Evolutionary conservation across 2,888 invertebrate species (phyloP).

Genomic region (Ochropleura leucogaster): DNA sequence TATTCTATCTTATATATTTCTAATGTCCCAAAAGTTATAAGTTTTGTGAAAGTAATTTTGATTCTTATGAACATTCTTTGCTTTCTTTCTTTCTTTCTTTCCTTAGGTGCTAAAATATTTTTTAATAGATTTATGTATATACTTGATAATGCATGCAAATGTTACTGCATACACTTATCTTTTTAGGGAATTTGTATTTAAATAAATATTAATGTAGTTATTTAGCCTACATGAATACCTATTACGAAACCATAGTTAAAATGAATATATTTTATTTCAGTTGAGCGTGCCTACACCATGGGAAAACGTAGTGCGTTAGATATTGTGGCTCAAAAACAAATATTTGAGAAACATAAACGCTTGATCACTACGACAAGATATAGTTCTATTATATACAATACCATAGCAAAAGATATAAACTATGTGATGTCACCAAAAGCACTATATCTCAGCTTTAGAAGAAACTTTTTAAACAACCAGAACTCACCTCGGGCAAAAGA

Average conservation of each 20-base stretch:
- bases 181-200: slow-evolving; percentile 45
- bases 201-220: slow-evolving; percentile 47
- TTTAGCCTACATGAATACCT: slow-evolving; percentile 47
- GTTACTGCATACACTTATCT: slow-evolving; percentile 45
- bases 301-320: slow-evolving; percentile 43
- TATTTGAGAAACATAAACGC: slow-evolving; percentile 41
- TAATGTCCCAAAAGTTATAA: slow-evolving; percentile 44
- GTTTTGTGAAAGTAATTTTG: slow-evolving; percentile 46
- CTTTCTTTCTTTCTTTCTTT: slow-evolving; percentile 46
- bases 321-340: slow-evolving; percentile 43
- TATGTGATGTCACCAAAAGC: slow-evolving; percentile 45
- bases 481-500: slow-evolving; percentile 37
- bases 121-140: slow-evolving; percentile 46
- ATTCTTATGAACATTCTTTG: slow-evolving; percentile 45
- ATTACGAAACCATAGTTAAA: slow-evolving; percentile 44
- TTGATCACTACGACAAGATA: slow-evolving; percentile 42
- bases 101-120: slow-evolving; percentile 45
- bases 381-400: slow-evolving; percentile 42
- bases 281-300: slow-evolving; percentile 42
- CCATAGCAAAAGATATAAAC: slow-evolving; percentile 41
- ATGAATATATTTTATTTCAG: slow-evolving; percentile 46
- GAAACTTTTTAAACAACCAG: slow-evolving; percentile 45
- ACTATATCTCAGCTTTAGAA: slow-evolving; percentile 45
- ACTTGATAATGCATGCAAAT: slow-evolving; percentile 47
- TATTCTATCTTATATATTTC: slow-evolving; percentile 46